Base-by-base conservation (phyloP, 2,888 invertebrate species). In the Gisinianus flammeolus region DNA sequence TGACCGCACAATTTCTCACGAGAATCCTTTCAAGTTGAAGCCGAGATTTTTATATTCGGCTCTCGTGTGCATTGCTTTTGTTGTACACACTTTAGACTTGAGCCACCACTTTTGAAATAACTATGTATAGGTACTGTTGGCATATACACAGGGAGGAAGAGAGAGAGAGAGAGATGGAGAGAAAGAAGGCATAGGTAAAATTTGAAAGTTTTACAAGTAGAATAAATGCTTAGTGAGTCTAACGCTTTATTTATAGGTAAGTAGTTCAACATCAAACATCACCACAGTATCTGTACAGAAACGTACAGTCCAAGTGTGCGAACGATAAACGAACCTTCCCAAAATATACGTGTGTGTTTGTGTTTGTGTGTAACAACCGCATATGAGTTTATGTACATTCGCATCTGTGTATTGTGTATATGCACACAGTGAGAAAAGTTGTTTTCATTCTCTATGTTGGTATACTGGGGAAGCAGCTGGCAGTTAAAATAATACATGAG, bases 241-340 rank as follows among this genome's bases (percentile, higher is more conserved):
- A 44, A 44, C 44, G 44, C 44, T 44, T 44, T 62, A 62, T 62
- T 62, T 62, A 62, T 62, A 62, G 62, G 26, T 62, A 62, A 62
- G 62, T 62, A 62, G 62, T 62, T 62, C 62, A 62, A 62, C 62
- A 54, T 12, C 26, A 24, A 62, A 3, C 24, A 26, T 26, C 26
- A 22, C 62, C 2, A 62, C 62, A 62, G n/a, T 56, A 56, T n/a
- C n/a, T 44, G 44, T 44, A 44, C 8, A 10, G 44, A 10, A 44
- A 16, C n/a, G n/a, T n/a, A n/a, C n/a, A n/a, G n/a, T n/a, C n/a
- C n/a, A n/a, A n/a, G n/a, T n/a, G n/a, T n/a, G n/a, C n/a, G n/a
- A n/a, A n/a, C n/a, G n/a, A n/a, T n/a, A n/a, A n/a, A n/a, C n/a
- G n/a, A n/a, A n/a, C n/a, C n/a, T n/a, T n/a, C n/a, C n/a, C n/a